Evolutionary conservation across 2,113 vertebrate genomes (phyloP), one percentile per base, ranked within the genome.

Genomic region (Vombatus ursinus): DNA sequence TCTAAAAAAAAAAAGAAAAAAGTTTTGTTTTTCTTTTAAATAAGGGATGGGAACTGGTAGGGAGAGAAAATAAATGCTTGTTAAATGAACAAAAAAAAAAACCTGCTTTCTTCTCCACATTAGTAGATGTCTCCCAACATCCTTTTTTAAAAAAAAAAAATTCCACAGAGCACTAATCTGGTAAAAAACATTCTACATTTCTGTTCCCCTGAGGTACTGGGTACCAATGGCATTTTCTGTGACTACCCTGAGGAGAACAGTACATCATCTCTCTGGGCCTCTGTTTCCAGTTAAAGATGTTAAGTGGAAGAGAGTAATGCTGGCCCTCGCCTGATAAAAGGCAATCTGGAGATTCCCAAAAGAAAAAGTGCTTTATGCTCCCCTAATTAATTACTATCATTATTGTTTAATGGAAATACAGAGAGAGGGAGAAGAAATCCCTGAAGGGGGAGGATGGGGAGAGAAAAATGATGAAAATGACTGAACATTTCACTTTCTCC

Each of bases 151-250:
- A 84, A 84, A 77, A 68, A 14, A 44, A 84, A 22, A 84, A 44
- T 44, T 44, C 68, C 19, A 68, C 57, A 84, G 61, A 77, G n/a
- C 37, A 84, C 68, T 84, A 22, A 1, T 84, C 16, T 84, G 68
- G 37, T n/a, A 84, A 84, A 84, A 84, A 84, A 84, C 19, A 44
- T 23, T 84, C 44, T 22, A n/a, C 19, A 44, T 84, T 84, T 84
- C 37, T 0, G 37, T 37, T 9, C 11, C 24, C 23, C 2, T 1
- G 0, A 10, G 51, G 9, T 28, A 49, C 0, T 57, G 9, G 77
- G 16, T 50, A 52, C 52, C 50, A 50, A 37, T 5, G 12, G 31
- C 31, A 31, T 90, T 37, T 49, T 52, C 50, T 11, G 28, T 12
- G 54, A 50, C 28, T 37, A 37, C 6, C 37, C 68, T 44, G 68